Percentiles rank a stretch among this genome's conserved stretches.
Conservation (phyloP, 2,797 vertebrate species). For the Etheostoma perlongum region DNA sequence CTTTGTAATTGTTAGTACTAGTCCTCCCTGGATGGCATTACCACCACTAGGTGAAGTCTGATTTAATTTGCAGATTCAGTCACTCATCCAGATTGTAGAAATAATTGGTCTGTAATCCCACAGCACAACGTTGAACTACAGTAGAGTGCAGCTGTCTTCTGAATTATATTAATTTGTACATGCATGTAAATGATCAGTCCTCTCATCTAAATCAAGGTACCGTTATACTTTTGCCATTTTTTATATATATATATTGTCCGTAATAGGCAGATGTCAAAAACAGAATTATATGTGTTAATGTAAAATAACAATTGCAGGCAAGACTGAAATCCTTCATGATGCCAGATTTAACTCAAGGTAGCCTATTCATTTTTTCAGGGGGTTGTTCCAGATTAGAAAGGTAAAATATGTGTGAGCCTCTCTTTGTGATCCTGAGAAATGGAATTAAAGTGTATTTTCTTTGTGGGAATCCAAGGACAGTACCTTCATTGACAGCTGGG, state of each 20-base stretch:
- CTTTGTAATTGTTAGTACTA: conserved; percentile 18
- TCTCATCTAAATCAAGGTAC: background rate
- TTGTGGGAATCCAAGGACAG: conserved; percentile 10
- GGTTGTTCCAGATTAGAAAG: background rate
- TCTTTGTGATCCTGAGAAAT: conserved; percentile 13
- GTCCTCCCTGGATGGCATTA: conserved; percentile 25
- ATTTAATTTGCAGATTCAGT: conserved; percentile 48
- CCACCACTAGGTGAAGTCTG: conserved; percentile 17
- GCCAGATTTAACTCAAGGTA: background rate
- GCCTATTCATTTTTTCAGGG: background rate
- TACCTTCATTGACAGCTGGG: conserved; percentile 1
- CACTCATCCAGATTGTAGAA: conserved; percentile 20
- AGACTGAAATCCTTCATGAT: background rate
- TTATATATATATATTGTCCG: background rate
- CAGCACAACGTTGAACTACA: background rate
- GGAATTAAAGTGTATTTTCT: conserved; percentile 4
- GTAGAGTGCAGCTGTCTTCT: background rate
- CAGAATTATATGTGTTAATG: background rate
- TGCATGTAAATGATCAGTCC: background rate
- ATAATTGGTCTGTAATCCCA: conserved; percentile 9
- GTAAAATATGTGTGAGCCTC: background rate
- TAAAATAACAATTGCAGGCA: background rate
- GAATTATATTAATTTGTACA: background rate
- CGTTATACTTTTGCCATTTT: background rate
- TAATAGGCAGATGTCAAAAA: background rate